phyloP scores from a whole-genome alignment of 2,113 vertebrate genomes.

The Catagonus wagneri region DNA sequence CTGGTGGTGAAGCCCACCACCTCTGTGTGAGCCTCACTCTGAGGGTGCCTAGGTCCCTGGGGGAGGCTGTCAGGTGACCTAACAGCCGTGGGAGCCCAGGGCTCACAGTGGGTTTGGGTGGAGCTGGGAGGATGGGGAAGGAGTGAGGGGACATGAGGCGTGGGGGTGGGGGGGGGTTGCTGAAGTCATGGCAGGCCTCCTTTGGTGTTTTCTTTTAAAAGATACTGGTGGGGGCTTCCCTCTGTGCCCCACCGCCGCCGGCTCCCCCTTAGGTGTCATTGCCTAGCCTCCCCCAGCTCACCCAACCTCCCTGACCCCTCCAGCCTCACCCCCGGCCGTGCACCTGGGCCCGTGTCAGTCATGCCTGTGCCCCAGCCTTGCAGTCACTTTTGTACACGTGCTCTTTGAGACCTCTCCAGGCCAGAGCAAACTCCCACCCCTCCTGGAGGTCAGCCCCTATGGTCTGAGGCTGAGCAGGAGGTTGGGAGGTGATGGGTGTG shows the following conservation, averaged over 20 bases:
- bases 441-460: background rate
- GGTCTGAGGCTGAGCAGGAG: background rate
- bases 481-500: background rate
- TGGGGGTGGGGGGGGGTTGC: background rate
- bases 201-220: background rate
- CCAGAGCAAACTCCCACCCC: background rate
- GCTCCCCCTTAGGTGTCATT: background rate
- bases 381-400: background rate
- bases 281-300: background rate
- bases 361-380: background rate
- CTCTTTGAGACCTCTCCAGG: background rate
- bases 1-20: background rate
- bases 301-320: too few relatives aligned
- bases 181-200: background rate
- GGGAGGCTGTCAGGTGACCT: background rate
- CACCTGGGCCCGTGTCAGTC: background rate
- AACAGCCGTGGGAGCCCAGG: background rate
- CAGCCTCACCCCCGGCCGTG: background rate
- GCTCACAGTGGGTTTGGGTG: background rate
- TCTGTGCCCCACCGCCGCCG: background rate
- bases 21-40: background rate
- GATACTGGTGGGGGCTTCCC: background rate
- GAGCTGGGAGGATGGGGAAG: background rate
- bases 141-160: background rate
- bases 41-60: background rate